Conservation (phyloP, 2,113 vertebrate genomes). For the Ciconia stormi region DNA sequence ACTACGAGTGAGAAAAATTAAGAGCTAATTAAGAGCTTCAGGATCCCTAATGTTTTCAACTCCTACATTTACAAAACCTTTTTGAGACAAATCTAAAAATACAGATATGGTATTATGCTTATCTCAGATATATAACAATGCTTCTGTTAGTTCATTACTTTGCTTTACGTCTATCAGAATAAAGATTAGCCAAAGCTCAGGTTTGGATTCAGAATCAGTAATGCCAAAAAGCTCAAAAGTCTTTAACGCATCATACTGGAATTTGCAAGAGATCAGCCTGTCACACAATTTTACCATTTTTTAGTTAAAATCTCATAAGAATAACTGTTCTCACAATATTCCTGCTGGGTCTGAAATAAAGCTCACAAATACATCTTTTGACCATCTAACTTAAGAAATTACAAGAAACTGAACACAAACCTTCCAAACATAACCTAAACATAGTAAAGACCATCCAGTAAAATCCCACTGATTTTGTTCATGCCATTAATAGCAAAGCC, state of each 20-base stretch:
- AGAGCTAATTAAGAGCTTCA: background rate
- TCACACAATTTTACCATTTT: background rate
- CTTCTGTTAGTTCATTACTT: background rate
- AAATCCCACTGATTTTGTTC: background rate
- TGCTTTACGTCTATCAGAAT: background rate
- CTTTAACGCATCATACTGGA: background rate
- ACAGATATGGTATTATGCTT: background rate
- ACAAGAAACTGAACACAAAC: background rate
- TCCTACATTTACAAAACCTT: background rate
- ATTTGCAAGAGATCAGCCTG: background rate
- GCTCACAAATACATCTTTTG: background rate
- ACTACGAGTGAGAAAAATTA: background rate
- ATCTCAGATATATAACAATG: background rate
- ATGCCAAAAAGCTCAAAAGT: background rate
- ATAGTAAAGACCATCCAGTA: background rate
- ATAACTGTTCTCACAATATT: background rate
- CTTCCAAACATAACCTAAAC: background rate
- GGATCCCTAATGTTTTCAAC: background rate
- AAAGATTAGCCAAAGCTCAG: background rate
- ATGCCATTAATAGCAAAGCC: background rate
- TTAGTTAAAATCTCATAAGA: background rate
- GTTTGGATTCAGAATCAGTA: background rate
- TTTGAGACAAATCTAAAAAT: background rate
- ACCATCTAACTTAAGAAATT: background rate
- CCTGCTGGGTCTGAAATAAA: background rate